Conservation (phyloP, 2,888 invertebrate genomes). For the Acrobasis suavella region DNA sequence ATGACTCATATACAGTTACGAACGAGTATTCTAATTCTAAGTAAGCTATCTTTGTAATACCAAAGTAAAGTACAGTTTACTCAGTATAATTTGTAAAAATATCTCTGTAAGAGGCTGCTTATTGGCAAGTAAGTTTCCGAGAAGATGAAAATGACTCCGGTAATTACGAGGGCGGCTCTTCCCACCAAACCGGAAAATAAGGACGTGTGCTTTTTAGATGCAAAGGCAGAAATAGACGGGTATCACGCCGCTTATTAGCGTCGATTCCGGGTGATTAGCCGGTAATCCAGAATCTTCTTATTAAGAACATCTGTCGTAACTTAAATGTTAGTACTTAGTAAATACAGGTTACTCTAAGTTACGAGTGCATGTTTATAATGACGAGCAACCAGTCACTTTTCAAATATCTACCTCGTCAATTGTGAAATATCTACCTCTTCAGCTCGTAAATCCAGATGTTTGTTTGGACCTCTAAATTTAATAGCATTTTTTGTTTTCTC, state of each 20-base stretch:
- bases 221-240: constrained; percentile 8
- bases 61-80: not conserved
- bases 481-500: no score
- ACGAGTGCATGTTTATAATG: no score
- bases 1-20: no score
- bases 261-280: constrained; percentile 5
- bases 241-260: not conserved
- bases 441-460: no score
- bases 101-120: not conserved
- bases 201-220: constrained; percentile 8
- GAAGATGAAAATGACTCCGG: constrained; percentile 1
- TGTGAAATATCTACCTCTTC: no score
- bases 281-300: constrained; percentile 8
- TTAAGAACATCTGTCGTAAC: not conserved
- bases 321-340: not conserved
- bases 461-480: no score
- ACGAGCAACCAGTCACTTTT: no score
- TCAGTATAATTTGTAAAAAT: not conserved
- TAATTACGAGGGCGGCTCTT: not conserved
- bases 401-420: no score
- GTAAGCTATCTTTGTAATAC: not conserved
- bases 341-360: not conserved
- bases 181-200: constrained; percentile 12
- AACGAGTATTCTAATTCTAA: no score
- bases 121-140: constrained; percentile 1